phyloP scores from a whole-genome alignment of 2,113 vertebrate species.

The Riparia riparia region DNA sequence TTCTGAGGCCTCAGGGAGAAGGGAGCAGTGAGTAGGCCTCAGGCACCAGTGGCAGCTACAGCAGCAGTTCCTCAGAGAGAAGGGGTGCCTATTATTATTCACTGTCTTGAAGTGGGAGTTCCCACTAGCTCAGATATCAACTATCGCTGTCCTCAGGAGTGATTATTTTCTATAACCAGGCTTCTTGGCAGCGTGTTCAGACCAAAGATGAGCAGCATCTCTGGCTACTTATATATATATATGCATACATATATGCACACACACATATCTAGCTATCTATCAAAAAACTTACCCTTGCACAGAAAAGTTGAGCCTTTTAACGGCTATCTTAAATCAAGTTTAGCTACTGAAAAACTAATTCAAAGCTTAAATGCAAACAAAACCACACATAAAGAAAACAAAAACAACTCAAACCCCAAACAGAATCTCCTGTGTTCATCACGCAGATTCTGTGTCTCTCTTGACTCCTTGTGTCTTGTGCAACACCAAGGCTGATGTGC shows the following conservation, averaged over 20 bases:
- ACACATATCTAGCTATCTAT: neutral
- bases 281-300: neutral
- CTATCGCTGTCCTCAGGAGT: rapidly evolving
- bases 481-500: neutral
- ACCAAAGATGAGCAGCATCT: neutral
- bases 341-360: neutral
- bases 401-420: neutral
- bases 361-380: neutral
- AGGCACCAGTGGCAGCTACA: neutral
- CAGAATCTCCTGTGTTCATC: neutral
- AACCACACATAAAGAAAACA: neutral
- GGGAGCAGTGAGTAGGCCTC: neutral
- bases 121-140: neutral
- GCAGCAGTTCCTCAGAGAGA: neutral
- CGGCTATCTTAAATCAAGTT: neutral
- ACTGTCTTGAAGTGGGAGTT: neutral
- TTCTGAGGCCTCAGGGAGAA: neutral
- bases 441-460: neutral
- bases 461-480: neutral
- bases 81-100: neutral
- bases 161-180: neutral
- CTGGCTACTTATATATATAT: neutral
- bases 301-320: neutral
- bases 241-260: rapidly evolving
- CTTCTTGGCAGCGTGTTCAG: neutral